Conservation (phyloP, 35 echinoderm and acorn worm species). For the Ophiothrix spiculata region DNA sequence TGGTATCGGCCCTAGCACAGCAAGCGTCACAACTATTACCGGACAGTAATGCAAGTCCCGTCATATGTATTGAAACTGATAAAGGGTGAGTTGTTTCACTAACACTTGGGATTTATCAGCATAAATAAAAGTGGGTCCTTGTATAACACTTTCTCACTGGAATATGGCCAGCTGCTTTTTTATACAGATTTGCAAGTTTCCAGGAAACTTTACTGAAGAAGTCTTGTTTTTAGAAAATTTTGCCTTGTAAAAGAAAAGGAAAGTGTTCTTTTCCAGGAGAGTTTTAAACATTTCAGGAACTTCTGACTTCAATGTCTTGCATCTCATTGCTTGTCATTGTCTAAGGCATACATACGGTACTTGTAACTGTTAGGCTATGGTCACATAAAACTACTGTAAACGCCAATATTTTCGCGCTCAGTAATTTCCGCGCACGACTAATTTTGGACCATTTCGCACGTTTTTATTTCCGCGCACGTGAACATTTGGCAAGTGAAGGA, state of each 20-base stretch:
- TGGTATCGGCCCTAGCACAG: slow-evolving; percentile 55
- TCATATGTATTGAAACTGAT: slow-evolving; percentile 73
- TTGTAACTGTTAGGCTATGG: no score
- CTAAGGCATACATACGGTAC: neutral
- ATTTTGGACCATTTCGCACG: no score
- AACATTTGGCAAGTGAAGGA: no score
- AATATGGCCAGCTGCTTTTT: neutral
- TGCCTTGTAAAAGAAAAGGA: neutral
- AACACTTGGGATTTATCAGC: neutral
- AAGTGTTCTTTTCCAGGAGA: no score
- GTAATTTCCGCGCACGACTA: no score
- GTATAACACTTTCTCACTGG: neutral
- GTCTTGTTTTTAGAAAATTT: no score
- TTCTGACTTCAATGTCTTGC: no score
- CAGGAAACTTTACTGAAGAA: neutral
- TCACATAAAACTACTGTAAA: no score
- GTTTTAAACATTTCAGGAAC: no score
- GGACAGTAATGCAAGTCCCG: slow-evolving; percentile 41
- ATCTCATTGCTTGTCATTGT: neutral
- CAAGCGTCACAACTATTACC: slow-evolving; percentile 68
- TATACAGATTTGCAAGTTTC: neutral
- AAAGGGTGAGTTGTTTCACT: slow-evolving; percentile 43
- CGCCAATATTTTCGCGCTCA: no score
- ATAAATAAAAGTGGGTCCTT: neutral
- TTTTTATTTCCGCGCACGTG: no score